Base-by-base conservation (phyloP, 2,797 vertebrate species). In the Harpagifer antarcticus region DNA sequence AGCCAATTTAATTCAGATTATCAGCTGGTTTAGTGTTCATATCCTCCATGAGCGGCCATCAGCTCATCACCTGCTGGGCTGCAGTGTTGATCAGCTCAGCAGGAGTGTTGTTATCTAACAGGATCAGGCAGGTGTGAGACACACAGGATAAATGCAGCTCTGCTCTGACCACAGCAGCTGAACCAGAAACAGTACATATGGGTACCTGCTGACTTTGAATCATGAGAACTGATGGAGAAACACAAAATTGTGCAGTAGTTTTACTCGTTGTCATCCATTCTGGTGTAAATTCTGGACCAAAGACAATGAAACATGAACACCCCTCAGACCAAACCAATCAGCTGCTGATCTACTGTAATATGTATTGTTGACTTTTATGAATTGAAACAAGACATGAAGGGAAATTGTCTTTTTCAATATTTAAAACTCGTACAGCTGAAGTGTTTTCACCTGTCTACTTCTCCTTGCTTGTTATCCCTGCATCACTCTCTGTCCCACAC, bases 61-160 rank as follows among this genome's bases (percentile, higher is more conserved):
- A 74, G 70, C 67, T 76, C 74, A 73, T 79, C 84, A 86, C 82
- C 84, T 89, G 89, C 74, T 75, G 68, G 54, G 48, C 66, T n/a
- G 37, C 86, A 50, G 76, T 19, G 57, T n/a, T 56, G 69, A 84
- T 84, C 76, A 64, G 86, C 72, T 45, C 64, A 47, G 68, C 76
- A 66, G 74, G 76, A 20, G 40, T 61, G 72, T 60, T 64, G 71
- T 19, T 53, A 73, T 72, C 54, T 88, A 86, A 88, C 59, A 40
- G 12, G 50, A 78, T 76, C 78, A 76, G 83, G 86, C 82, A 79
- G 65, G 59, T 76, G 60, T 79, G 77, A 81, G n/a, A 67, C 48
- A 43, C 14, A 3, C 13, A 2, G 19, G 58, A 66, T 27, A 20
- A 42, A 65, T 60, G 58, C 56, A 66, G 63, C 55, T 23, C 58